These are phyloP conservation scores for Panopea generosa DNA, from an alignment of 2,888 invertebrate genomes.

Conservation along the genomic window DNA sequence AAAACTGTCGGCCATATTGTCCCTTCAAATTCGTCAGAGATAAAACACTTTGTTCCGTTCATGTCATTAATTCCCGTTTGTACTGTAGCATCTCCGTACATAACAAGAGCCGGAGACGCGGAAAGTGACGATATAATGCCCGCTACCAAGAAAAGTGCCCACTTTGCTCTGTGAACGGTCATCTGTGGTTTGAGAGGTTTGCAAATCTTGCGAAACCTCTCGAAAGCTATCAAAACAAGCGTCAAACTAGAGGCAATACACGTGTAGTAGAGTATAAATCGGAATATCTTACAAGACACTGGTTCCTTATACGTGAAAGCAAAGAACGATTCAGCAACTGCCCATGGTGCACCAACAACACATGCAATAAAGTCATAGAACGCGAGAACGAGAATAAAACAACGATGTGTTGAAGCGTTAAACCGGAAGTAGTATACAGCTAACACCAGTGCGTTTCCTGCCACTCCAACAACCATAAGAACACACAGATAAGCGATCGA, in stretches of 20 bases:
- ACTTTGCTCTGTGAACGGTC: conserved; percentile 43
- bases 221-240: conserved; percentile 54
- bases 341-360: conserved; percentile 47
- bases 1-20: conserved; percentile 51
- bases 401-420: conserved; percentile 46
- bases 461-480: conserved; percentile 36
- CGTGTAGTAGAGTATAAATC: conserved; percentile 55
- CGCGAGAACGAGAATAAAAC: conserved; percentile 53
- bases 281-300: conserved; percentile 49
- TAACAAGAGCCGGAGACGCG: conserved; percentile 39
- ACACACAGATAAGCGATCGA: conserved; percentile 45
- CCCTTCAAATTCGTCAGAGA: conserved; percentile 32
- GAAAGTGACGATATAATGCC: conserved; percentile 42
- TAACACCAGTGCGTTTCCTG: conserved; percentile 47
- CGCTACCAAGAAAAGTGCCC: conserved; percentile 40
- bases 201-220: conserved; percentile 57
- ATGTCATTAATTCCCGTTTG: conserved; percentile 27
- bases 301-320: conserved; percentile 47
- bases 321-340: conserved; percentile 50
- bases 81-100: conserved; percentile 49
- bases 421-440: conserved; percentile 56
- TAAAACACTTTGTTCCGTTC: conserved; percentile 51
- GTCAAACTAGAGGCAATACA: conserved; percentile 56
- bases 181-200: conserved; percentile 57
- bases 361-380: conserved; percentile 55